Evolutionary conservation across 2,113 vertebrate species (phyloP).

Genomic region (Jaculus jaculus): DNA sequence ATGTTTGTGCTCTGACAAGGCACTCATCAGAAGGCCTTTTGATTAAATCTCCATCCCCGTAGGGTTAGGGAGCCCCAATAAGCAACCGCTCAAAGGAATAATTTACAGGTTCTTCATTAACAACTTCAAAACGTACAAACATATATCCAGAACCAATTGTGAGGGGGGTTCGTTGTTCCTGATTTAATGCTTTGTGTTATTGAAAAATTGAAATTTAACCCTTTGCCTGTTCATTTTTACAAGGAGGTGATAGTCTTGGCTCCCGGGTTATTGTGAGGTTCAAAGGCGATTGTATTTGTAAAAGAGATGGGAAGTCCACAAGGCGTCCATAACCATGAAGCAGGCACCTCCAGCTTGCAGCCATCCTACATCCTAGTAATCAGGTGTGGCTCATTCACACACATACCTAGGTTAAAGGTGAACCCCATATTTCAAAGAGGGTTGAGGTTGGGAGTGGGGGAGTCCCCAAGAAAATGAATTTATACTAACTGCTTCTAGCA

Average conservation of each 20-base stretch:
- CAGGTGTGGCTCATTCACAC: constrained; percentile 1
- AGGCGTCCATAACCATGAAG: not conserved
- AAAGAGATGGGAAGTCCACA: not conserved
- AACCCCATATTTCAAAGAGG: not conserved
- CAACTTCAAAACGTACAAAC: not conserved
- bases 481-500: not conserved
- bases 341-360: fast-evolving
- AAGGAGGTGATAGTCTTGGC: not conserved
- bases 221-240: not conserved
- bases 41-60: constrained; percentile 57
- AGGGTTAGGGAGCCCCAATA: constrained; percentile 52
- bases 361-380: not conserved
- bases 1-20: constrained; percentile 85
- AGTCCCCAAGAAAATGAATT: constrained; percentile 19
- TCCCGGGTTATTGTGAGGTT: not conserved
- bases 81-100: not conserved
- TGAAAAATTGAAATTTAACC: not conserved
- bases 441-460: not conserved
- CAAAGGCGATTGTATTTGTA: not conserved
- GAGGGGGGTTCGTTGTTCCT: not conserved
- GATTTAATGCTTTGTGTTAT: not conserved
- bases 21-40: constrained; percentile 71
- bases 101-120: constrained; percentile 64
- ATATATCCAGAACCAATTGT: fast-evolving
- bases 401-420: not conserved